A percentile compares a stretch with the other conserved stretches of the same genome.
phyloP scores from a whole-genome alignment of 2,888 invertebrate species.

The Caenorhabditis parvicauda region DNA sequence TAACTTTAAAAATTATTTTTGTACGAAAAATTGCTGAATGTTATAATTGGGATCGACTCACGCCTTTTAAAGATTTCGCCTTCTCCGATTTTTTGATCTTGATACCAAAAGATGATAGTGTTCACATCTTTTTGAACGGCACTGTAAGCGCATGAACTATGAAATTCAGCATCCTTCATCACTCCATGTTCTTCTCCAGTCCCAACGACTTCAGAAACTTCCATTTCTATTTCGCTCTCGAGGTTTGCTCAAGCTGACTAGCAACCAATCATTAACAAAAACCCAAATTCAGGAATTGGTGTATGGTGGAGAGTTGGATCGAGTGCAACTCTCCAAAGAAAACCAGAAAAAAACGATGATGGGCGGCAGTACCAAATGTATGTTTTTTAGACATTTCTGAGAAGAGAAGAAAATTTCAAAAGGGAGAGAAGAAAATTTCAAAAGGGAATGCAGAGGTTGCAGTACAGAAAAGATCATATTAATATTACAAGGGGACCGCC shows the following conservation, averaged over 20 bases:
- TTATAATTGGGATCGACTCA: too few relatives aligned
- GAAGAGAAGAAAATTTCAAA: not conserved
- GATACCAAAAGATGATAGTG: too few relatives aligned
- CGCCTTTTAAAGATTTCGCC: too few relatives aligned
- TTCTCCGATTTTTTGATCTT: too few relatives aligned
- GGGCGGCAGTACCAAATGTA: conserved; percentile 4
- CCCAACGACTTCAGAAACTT: conserved; percentile 11
- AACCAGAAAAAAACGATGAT: conserved; percentile 2
- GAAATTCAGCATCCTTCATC: conserved; percentile 2
- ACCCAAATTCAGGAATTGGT: conserved; percentile 7
- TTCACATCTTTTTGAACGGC: too few relatives aligned
- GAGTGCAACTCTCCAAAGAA: conserved; percentile 16
- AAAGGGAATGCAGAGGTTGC: not conserved
- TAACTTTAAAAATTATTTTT: too few relatives aligned
- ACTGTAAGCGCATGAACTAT: too few relatives aligned
- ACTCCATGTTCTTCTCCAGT: conserved; percentile 22
- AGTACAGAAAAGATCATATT: too few relatives aligned
- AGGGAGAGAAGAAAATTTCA: not conserved
- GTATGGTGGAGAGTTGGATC: conserved; percentile 19
- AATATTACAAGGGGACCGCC: too few relatives aligned
- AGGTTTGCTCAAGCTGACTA: not conserved
- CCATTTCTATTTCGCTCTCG: conserved; percentile 18
- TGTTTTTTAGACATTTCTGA: not conserved
- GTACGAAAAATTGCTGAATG: too few relatives aligned
- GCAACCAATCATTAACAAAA: not conserved